A percentile compares a stretch with the other conserved stretches of the same genome.
Evolutionary conservation across 2,888 invertebrate species (phyloP).

Genomic region (Dysmachus trigonus): DNA sequence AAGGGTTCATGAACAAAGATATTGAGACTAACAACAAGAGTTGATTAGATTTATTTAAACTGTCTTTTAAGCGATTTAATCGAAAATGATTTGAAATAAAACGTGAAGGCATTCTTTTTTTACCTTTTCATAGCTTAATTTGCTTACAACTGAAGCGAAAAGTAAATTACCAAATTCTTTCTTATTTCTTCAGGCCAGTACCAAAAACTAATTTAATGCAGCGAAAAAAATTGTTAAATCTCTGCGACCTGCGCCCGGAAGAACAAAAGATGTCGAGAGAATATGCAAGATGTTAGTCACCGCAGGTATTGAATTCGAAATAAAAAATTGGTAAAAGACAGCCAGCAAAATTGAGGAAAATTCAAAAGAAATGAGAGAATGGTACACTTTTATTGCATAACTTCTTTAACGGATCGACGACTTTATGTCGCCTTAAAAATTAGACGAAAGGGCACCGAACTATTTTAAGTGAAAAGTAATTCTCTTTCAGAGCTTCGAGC

Average conservation of each 20-base stretch:
- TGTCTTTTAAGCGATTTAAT: background rate
- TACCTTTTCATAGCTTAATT: background rate
- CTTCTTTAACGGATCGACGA: background rate
- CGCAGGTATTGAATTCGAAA: background rate
- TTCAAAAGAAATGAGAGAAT: background rate
- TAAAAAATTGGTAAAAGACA: background rate
- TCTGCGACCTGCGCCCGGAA: background rate
- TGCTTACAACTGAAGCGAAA: background rate
- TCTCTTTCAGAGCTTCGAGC: background rate
- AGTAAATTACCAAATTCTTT: background rate
- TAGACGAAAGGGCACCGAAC: background rate
- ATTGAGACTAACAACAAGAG: background rate
- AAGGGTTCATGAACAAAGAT: background rate
- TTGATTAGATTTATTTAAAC: background rate
- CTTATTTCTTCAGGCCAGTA: background rate
- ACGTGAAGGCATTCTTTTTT: background rate
- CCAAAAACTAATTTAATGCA: background rate
- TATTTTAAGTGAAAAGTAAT: background rate
- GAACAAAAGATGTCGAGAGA: background rate
- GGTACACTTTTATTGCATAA: background rate
- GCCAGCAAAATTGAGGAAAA: background rate
- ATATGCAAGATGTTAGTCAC: background rate
- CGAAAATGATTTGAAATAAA: background rate
- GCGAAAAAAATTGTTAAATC: background rate
- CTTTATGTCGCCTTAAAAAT: background rate